phyloP scores from a whole-genome alignment of 2,888 invertebrate genomes.

The Chymomyza fuscimana region DNA sequence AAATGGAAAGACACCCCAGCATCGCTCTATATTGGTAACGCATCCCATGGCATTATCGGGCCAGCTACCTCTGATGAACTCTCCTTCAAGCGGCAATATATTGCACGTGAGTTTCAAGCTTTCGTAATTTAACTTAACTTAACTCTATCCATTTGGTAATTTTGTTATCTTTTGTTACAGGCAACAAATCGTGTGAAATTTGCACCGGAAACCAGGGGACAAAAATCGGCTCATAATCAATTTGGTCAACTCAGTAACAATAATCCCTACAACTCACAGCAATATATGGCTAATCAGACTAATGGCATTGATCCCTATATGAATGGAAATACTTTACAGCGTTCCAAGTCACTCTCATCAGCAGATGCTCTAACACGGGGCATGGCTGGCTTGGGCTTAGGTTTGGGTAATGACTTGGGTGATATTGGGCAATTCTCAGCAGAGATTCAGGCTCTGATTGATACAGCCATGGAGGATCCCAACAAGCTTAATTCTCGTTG shows the following conservation, averaged over 20 bases:
- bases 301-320: conserved; percentile 68
- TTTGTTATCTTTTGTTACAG: conserved; percentile 32
- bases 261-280: conserved; percentile 56
- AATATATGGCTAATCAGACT: conserved; percentile 49
- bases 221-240: conserved; percentile 71
- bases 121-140: not conserved
- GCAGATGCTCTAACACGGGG: conserved; percentile 86
- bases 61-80: conserved; percentile 80
- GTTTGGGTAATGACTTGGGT: conserved; percentile 85
- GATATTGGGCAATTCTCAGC: conserved; percentile 88
- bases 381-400: conserved; percentile 84
- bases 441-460: conserved; percentile 87
- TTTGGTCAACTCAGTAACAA: conserved; percentile 43
- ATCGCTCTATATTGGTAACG: conserved; percentile 77
- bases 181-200: conserved; percentile 79
- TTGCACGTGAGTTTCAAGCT: conserved; percentile 80
- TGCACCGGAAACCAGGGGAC: conserved; percentile 75
- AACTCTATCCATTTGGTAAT: not conserved
- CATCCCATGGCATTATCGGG: conserved; percentile 75
- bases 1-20: conserved; percentile 57
- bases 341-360: conserved; percentile 90
- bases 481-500: conserved; percentile 87
- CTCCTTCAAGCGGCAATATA: conserved; percentile 87
- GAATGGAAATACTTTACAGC: conserved; percentile 82
- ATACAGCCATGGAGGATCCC: conserved; percentile 90